These are phyloP conservation scores for Malurus leucopterus DNA, from an alignment of 2,797 vertebrate species.

Conservation along the genomic window DNA sequence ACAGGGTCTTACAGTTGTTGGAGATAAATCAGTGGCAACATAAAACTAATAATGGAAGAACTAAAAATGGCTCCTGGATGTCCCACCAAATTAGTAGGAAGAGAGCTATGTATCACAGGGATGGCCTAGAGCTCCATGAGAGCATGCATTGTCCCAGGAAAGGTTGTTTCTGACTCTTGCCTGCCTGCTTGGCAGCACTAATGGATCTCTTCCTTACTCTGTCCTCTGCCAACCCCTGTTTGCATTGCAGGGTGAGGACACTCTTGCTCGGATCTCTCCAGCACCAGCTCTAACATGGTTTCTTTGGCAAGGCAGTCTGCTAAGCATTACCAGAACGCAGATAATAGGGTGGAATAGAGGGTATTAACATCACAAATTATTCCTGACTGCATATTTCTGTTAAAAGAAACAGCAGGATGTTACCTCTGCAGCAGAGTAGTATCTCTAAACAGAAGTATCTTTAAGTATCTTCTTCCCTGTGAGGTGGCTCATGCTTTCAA, in stretches of 20 bases:
- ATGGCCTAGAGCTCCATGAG: fast-evolving
- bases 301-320: neutral
- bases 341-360: neutral
- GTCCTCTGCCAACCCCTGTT: neutral
- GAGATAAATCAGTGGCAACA: neutral
- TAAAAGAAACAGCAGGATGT: neutral
- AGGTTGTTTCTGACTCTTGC: neutral
- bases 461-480: neutral
- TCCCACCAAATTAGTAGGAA: neutral
- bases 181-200: neutral
- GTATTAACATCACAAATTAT: neutral
- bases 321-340: neutral
- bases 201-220: neutral
- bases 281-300: neutral
- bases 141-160: neutral
- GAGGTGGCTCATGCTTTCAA: neutral
- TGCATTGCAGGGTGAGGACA: neutral
- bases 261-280: neutral
- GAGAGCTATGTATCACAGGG: neutral
- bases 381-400: neutral
- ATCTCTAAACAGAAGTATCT: neutral
- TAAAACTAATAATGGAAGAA: neutral
- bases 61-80: neutral
- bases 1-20: neutral
- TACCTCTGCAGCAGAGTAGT: neutral